Evolutionary conservation across 2,797 vertebrate genomes (phyloP).

Genomic region (Ctenopoma multispine): DNA sequence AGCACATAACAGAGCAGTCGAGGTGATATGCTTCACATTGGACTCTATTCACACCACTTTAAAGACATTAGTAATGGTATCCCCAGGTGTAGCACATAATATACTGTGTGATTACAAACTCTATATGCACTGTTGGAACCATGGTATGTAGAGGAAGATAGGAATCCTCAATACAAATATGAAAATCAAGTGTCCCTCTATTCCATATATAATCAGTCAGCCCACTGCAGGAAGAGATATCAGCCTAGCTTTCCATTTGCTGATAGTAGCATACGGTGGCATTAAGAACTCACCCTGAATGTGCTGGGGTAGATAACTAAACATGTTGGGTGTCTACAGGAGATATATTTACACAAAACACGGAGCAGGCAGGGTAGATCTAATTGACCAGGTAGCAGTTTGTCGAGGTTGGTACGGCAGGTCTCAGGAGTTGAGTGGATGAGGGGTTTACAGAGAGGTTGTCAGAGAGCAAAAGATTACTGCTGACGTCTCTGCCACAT

Average conservation of each 20-base stretch:
- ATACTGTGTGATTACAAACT: constrained; percentile 79
- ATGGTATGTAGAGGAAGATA: constrained; percentile 77
- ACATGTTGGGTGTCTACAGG: constrained; percentile 70
- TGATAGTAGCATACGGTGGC: constrained; percentile 75
- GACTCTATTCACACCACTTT: constrained; percentile 74
- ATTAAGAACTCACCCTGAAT: constrained; percentile 83
- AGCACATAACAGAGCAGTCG: constrained; percentile 44
- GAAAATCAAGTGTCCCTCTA: constrained; percentile 71
- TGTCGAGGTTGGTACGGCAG: constrained; percentile 66
- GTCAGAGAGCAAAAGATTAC: constrained; percentile 83
- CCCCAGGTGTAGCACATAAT: constrained; percentile 66
- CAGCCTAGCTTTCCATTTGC: constrained; percentile 80
- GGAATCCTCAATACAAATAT: constrained; percentile 76
- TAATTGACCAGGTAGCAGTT: constrained; percentile 83
- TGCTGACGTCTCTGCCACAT: constrained; percentile 86
- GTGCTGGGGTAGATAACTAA: constrained; percentile 83
- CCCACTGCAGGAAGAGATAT: constrained; percentile 74
- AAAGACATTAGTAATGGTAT: constrained; percentile 83
- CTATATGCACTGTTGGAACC: constrained; percentile 73
- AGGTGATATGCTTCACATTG: constrained; percentile 60
- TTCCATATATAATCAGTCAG: constrained; percentile 78
- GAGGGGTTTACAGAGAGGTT: constrained; percentile 69
- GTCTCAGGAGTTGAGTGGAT: constrained; percentile 74
- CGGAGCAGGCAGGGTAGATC: constrained; percentile 77
- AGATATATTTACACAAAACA: constrained; percentile 79